These are phyloP conservation scores for Chelonoidis abingdonii DNA, from an alignment of 2,113 vertebrate species.

Conservation along the genomic window DNA sequence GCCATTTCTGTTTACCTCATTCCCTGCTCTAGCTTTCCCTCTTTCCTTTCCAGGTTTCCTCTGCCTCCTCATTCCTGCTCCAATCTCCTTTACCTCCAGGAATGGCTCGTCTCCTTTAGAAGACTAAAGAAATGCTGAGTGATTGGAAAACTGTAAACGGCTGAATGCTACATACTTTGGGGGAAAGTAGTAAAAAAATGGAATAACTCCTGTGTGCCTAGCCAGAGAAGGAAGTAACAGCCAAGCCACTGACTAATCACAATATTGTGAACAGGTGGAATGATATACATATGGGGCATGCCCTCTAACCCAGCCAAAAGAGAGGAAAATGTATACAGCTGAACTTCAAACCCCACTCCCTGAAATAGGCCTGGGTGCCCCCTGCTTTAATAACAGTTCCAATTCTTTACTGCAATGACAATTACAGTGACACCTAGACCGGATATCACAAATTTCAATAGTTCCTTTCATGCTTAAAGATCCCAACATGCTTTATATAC, in stretches of 20 bases:
- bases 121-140: neutral
- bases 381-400: neutral
- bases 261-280: constrained; percentile 61
- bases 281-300: constrained; percentile 19
- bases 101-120: neutral
- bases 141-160: constrained; percentile 10
- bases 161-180: neutral
- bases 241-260: constrained; percentile 52
- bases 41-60: neutral
- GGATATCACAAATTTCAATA: neutral
- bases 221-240: constrained; percentile 27
- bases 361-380: neutral
- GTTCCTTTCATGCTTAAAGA: neutral
- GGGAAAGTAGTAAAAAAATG: constrained; percentile 32
- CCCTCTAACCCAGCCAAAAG: neutral
- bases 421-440: neutral
- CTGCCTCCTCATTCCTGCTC: neutral
- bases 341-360: constrained; percentile 28
- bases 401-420: neutral
- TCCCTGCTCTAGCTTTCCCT: neutral
- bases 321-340: constrained; percentile 11
- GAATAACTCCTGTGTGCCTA: constrained; percentile 16
- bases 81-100: neutral
- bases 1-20: neutral
- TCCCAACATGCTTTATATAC: neutral